These are phyloP conservation scores for Nannoperca obscura DNA, from an alignment of 2,797 vertebrate genomes.

Conservation along the genomic window DNA sequence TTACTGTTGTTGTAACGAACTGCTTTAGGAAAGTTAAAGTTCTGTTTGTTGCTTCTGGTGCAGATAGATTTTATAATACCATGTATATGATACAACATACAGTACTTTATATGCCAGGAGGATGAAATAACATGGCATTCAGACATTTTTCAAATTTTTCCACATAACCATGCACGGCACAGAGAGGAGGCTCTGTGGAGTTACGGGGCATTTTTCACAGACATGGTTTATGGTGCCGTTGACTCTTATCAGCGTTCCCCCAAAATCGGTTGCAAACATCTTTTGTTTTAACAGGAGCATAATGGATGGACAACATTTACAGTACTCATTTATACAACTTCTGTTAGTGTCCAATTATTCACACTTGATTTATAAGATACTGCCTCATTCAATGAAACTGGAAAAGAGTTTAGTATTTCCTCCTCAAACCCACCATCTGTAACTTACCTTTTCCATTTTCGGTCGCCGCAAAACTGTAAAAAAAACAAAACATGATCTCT, in stretches of 20 bases:
- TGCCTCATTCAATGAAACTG: neutral
- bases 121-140: neutral
- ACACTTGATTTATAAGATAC: conserved; percentile 27
- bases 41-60: conserved; percentile 1
- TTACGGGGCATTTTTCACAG: conserved; percentile 45
- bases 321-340: conserved; percentile 1
- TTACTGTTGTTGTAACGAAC: neutral
- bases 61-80: neutral
- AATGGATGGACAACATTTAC: neutral
- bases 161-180: conserved; percentile 12
- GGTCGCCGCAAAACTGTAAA: conserved; percentile 5
- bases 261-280: conserved; percentile 39
- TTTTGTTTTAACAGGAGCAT: conserved; percentile 30
- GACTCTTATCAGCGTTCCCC: conserved; percentile 33
- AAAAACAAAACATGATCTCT: neutral
- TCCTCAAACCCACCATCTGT: neutral
- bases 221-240: conserved; percentile 48
- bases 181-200: conserved; percentile 44
- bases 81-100: neutral
- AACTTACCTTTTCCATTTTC: conserved; percentile 34
- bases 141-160: conserved; percentile 3
- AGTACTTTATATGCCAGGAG: neutral
- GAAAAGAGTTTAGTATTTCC: conserved; percentile 13
- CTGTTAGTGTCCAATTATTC: conserved; percentile 1
- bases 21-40: neutral